A percentile compares a stretch with the other conserved stretches of the same genome.
These are phyloP conservation scores for Melanotus villosus DNA, from an alignment of 2,888 invertebrate genomes.

Conservation along the genomic window DNA sequence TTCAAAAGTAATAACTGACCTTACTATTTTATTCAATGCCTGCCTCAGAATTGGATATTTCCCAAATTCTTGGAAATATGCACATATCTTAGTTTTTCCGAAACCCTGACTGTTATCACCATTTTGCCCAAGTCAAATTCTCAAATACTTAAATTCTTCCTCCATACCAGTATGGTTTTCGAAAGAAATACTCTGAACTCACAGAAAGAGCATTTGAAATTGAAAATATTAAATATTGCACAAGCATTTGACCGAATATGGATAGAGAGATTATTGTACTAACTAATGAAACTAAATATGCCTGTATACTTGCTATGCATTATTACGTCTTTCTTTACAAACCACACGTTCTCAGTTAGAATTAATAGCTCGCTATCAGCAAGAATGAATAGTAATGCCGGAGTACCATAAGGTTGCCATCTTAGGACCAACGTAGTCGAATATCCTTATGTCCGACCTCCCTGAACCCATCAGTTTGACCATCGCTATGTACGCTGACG, in stretches of 20 bases:
- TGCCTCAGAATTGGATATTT: conserved; percentile 1
- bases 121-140: no score
- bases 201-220: conserved; percentile 1
- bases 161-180: background rate
- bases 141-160: background rate
- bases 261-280: background rate
- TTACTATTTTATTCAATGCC: background rate
- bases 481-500: background rate
- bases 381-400: background rate
- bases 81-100: background rate
- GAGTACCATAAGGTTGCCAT: background rate
- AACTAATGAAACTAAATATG: background rate
- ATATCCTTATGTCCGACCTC: background rate
- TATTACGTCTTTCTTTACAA: background rate
- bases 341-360: conserved; percentile 1
- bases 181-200: conserved; percentile 4
- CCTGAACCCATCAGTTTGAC: conserved; percentile 1
- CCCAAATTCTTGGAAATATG: background rate
- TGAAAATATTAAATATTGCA: background rate
- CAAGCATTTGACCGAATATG: background rate
- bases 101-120: background rate
- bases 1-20: background rate
- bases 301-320: background rate
- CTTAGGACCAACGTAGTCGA: background rate
- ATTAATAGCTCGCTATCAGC: background rate